These are phyloP conservation scores for Notodonta dromedarius DNA, from an alignment of 2,888 invertebrate species.

Conservation along the genomic window DNA sequence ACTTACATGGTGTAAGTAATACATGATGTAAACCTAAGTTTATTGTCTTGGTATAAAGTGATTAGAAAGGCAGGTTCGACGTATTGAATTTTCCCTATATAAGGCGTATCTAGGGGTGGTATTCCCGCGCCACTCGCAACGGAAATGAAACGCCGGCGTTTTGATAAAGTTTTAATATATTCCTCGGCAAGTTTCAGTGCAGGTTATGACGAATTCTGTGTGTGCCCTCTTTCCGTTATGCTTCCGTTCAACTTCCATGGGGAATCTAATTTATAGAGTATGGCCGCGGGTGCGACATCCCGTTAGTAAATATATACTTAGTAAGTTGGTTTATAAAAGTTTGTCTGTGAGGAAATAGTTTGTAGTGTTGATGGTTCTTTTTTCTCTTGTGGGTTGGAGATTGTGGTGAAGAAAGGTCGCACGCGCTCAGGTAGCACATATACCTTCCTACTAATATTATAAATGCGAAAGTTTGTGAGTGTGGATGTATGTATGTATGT, in stretches of 20 bases:
- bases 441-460: too few species aligned
- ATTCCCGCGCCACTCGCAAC: conserved; percentile 53
- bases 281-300: conserved; percentile 34
- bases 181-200: conserved; percentile 72
- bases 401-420: conserved; percentile 12
- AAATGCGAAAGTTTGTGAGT: too few species aligned
- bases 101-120: conserved; percentile 39
- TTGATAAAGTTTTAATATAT: conserved; percentile 84
- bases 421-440: too few species aligned
- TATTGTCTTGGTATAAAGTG: conserved; percentile 12
- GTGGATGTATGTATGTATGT: too few species aligned
- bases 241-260: conserved; percentile 47
- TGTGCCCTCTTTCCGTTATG: conserved; percentile 48
- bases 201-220: conserved; percentile 72
- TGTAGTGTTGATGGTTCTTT: conserved; percentile 17
- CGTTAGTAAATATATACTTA: conserved; percentile 35
- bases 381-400: not conserved
- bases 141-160: conserved; percentile 78
- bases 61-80: conserved; percentile 44
- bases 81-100: conserved; percentile 54
- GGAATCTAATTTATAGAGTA: conserved; percentile 54
- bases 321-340: conserved; percentile 40
- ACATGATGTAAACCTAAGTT: too few species aligned
- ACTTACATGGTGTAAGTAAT: too few species aligned
- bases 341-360: conserved; percentile 30